Base-by-base conservation (phyloP, 2,888 invertebrate genomes). In the Hesperia comma region DNA sequence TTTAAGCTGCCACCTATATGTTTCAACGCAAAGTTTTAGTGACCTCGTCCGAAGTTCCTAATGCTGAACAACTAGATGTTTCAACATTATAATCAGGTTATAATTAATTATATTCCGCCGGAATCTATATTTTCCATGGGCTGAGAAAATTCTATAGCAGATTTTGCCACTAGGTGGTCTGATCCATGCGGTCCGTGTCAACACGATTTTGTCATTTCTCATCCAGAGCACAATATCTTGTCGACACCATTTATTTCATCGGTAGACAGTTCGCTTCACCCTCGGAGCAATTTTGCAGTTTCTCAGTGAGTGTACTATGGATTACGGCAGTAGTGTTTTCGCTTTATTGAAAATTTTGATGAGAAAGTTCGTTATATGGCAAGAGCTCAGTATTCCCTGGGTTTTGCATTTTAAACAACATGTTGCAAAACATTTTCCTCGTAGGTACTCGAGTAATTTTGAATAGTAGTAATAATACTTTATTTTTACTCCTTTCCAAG, bases 281-380 rank as follows among this genome's bases (percentile, higher is more conserved):
- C 43, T 46, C n/a, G 2, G 7, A 54, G 43, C 62, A 55, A 63
- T 55, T 55, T 46, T 43, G 32, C 63, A 54, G 46, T 62, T 54
- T 54, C 63, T 26, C 58, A 15, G 12, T 37, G 62, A 62, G 55
- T 55, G 43, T 17, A 43, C 55, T 32, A 32, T 32, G 63, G 63
- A 55, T 63, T 63, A 63, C 43, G 19, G 37, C 56, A 33, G 19
- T 63, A 46, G 63, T 46, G 43, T 54, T 56, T 55, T 55, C 63
- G 46, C 56, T 63, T 63, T 63, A 63, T 63, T 63, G 63, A 63
- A 63, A 63, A 55, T 17, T 56, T 49, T 63, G 55, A 63, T 63
- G 63, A 63, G 56, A 63, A 51, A 51, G n/a, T 63, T 46, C 41
- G 55, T 43, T 46, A 54, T 41, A 32, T 55, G 21, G 62, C 62